Evolutionary conservation across 1,140 invertebrate genomes (phyloP).

Genomic region (Rhynchophorus ferrugineus): DNA sequence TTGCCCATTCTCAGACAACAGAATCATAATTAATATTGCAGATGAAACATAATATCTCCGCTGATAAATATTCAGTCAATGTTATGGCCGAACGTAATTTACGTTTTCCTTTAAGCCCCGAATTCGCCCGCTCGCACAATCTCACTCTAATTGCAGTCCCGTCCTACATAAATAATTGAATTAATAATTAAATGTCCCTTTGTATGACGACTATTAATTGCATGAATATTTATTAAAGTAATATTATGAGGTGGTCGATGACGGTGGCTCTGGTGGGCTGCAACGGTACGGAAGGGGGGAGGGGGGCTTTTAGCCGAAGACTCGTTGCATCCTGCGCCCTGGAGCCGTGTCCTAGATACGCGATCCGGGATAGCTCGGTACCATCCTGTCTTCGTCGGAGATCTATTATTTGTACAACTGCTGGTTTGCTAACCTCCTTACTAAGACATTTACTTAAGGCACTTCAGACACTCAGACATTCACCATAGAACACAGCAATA

Average conservation of each 20-base stretch:
- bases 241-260: neutral
- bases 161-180: slow-evolving; percentile 23
- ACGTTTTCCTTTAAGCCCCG: slow-evolving; percentile 22
- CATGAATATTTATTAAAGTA: slow-evolving; percentile 23
- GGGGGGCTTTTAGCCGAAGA: neutral
- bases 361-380: no score
- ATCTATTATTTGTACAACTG: no score
- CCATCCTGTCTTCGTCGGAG: no score
- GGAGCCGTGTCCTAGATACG: no score
- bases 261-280: neutral
- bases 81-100: slow-evolving; percentile 14
- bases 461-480: no score
- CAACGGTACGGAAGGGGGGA: neutral
- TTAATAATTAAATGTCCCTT: slow-evolving; percentile 24
- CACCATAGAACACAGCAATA: no score
- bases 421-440: no score
- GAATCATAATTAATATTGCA: slow-evolving; percentile 14
- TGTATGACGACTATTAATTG: slow-evolving; percentile 22
- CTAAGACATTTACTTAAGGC: no score
- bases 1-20: neutral
- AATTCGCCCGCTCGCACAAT: slow-evolving; percentile 14
- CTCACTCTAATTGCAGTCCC: slow-evolving; percentile 19
- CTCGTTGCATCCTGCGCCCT: no score
- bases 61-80: slow-evolving; percentile 17
- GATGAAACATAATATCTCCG: slow-evolving; percentile 15